These are phyloP conservation scores for Hoplostethus atlanticus DNA, from an alignment of 2,797 vertebrate species.

Conservation along the genomic window DNA sequence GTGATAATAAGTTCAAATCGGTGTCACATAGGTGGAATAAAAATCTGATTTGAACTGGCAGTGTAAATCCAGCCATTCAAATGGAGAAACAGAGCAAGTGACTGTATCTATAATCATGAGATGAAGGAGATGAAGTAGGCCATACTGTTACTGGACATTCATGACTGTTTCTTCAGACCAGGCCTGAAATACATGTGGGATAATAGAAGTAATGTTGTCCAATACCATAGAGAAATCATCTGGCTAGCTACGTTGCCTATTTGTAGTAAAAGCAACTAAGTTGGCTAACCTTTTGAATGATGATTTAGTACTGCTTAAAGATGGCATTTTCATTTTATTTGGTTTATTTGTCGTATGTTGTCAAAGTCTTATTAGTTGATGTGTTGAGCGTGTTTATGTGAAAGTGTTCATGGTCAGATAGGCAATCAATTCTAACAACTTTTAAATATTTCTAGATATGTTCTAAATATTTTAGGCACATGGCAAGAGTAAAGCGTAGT, in stretches of 20 bases:
- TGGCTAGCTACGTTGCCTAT: neutral
- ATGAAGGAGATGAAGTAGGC: constrained; percentile 63
- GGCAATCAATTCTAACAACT: too few species aligned
- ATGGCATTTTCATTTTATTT: constrained; percentile 66
- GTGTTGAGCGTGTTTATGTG: constrained; percentile 72
- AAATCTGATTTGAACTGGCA: neutral
- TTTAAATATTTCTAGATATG: too few species aligned
- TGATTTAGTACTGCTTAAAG: neutral
- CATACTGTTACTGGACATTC: constrained; percentile 89
- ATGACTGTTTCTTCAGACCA: constrained; percentile 73
- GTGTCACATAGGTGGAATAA: constrained; percentile 18
- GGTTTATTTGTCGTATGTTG: constrained; percentile 73
- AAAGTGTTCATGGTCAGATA: constrained; percentile 34
- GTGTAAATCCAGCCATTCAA: constrained; percentile 51
- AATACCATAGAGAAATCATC: neutral
- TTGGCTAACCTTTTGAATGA: neutral
- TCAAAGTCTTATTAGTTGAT: constrained; percentile 72
- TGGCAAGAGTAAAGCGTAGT: constrained; percentile 13
- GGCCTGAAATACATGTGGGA: constrained; percentile 36
- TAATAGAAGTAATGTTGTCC: constrained; percentile 28
- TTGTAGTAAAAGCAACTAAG: neutral
- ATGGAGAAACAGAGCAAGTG: constrained; percentile 42
- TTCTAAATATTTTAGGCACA: neutral
- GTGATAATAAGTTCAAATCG: neutral
- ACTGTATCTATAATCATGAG: constrained; percentile 36